phyloP scores from a whole-genome alignment of 2,888 invertebrate genomes.

The Acleris cristana region DNA sequence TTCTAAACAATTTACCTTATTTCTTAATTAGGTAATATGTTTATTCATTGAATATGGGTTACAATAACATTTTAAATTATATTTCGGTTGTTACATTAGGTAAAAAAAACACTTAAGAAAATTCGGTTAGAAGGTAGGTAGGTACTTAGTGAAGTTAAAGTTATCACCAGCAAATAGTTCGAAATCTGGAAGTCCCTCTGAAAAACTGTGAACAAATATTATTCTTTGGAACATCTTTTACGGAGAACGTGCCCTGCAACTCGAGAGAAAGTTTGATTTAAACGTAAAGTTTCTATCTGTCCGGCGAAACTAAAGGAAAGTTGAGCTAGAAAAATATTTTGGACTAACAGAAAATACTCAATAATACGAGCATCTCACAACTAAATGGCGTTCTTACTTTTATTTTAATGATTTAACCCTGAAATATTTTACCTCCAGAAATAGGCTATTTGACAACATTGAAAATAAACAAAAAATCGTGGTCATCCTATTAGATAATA shows the following conservation, averaged over 20 bases:
- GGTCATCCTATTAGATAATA: no score
- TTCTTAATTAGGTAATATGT: no score
- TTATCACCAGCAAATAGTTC: conserved; percentile 38
- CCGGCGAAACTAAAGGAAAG: conserved; percentile 54
- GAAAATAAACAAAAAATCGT: no score
- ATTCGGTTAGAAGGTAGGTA: background rate
- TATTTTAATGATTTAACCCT: no score
- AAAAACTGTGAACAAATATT: conserved; percentile 50
- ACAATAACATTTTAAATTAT: no score
- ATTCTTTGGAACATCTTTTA: conserved; percentile 53
- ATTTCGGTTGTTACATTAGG: no score
- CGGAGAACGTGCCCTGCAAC: conserved; percentile 47
- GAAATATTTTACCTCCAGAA: no score
- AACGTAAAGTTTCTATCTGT: conserved; percentile 64
- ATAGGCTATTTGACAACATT: no score
- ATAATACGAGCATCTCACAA: background rate
- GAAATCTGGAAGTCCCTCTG: conserved; percentile 38
- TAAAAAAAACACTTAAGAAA: background rate
- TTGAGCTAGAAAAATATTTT: conserved; percentile 46
- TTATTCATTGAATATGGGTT: no score
- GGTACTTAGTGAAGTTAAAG: conserved; percentile 9
- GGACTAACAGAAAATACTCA: conserved; percentile 33
- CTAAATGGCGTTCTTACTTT: no score
- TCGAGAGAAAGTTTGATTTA: conserved; percentile 64
- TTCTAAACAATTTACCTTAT: no score